Evolutionary conservation across 2,888 invertebrate genomes (phyloP).

Genomic region (Chrysomela aeneicollis): DNA sequence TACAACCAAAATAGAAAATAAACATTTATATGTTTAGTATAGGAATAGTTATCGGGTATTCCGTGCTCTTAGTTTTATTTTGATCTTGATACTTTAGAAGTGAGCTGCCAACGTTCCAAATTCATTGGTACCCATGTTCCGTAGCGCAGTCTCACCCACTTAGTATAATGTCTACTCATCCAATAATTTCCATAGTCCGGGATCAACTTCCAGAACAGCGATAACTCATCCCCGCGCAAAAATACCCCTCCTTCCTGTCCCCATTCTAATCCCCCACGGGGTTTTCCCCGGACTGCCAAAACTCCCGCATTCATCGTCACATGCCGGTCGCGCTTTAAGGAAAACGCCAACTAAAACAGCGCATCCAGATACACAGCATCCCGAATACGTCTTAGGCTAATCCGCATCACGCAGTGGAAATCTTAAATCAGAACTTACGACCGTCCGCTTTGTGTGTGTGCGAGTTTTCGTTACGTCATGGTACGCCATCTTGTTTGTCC

Average conservation of each 20-base stretch:
- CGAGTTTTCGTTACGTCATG: constrained; percentile 37
- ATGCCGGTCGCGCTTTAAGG: constrained; percentile 33
- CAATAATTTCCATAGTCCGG: neutral
- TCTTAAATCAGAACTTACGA: constrained; percentile 59
- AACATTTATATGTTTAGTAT: no score
- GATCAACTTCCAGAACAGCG: neutral
- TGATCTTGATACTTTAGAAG: no score
- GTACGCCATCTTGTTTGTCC: constrained; percentile 57
- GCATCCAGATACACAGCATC: constrained; percentile 47
- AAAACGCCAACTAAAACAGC: constrained; percentile 35
- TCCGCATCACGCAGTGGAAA: constrained; percentile 55
- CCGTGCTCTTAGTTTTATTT: no score
- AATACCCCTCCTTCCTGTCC: constrained; percentile 17
- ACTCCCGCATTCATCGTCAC: constrained; percentile 30
- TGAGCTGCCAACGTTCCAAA: no score
- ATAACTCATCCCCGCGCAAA: constrained; percentile 5
- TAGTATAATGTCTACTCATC: no score
- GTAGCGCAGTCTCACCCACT: no score
- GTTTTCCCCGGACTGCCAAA: constrained; percentile 15
- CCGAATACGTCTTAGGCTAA: constrained; percentile 54
- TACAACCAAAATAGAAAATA: no score
- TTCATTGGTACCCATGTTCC: no score
- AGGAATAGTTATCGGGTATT: no score
- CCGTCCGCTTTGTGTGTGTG: constrained; percentile 50
- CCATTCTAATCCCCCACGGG: constrained; percentile 23